Base-by-base conservation (phyloP, 2,113 vertebrate genomes). In the Baryphthengus martii region DNA sequence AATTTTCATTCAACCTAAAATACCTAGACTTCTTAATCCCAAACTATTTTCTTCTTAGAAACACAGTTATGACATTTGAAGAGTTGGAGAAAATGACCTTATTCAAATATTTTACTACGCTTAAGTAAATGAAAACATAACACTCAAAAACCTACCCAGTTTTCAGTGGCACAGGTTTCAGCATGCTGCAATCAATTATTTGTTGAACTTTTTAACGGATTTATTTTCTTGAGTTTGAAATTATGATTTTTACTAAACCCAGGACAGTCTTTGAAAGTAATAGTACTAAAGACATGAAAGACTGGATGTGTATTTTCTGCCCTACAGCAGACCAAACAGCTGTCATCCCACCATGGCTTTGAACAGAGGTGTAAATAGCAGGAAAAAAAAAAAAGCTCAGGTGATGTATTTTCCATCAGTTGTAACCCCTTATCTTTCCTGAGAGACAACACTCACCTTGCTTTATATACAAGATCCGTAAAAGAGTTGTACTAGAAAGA, bases 41-140 rank as follows among this genome's bases (percentile, higher is more conserved):
- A 62, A 39, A 45, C 29, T 31, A 11, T 49, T 95, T 95, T 66
- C 17, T 44, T 74, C 74, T 90, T 39, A 81, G 16, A 83, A 85
- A 86, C 10, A 58, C 5, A 66, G 17, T 20, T 73, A 33, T 45
- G 50, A 90, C 14, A 50, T 73, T 67, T 67, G 56, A 88, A 84
- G 47, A 65, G 15, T 2, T 67, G n/a, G 45, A 65, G 29, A 92
- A 95, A 93, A 81, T 71, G 0, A 68, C 3, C 10, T 79, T 78
- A 61, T 49, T 88, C 40, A 76, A 91, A 70, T 58, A 94, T 61
- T n/a, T n/a, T n/a, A n/a, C n/a, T n/a, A n/a, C n/a, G n/a, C n/a
- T n/a, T n/a, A n/a, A n/a, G n/a, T n/a, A n/a, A n/a, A 88, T n/a
- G 66, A 66, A 72, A 93, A 56, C 4, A 1, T 61, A 85, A 50